Evolutionary conservation across 1,140 invertebrate species (phyloP).

Genomic region (Aphaenogaster ashmeadi): DNA sequence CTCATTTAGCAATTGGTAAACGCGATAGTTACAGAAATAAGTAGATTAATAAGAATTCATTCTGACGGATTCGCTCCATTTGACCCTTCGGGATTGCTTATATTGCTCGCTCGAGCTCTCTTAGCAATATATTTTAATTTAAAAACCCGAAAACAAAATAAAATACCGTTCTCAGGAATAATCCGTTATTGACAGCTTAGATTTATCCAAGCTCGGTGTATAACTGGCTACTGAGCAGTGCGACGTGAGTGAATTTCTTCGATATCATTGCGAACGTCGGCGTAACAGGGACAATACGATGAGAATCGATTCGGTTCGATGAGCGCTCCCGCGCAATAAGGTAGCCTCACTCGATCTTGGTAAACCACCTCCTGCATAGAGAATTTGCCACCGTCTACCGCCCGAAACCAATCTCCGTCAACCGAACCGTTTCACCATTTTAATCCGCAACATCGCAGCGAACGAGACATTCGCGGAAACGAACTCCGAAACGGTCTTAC

Average conservation of each 20-base stretch:
- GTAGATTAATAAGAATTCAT: background rate
- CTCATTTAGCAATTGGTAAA: background rate
- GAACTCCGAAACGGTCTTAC: constrained; percentile 37
- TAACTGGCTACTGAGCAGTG: background rate
- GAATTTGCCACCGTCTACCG: constrained; percentile 54
- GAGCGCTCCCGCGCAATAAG: constrained; percentile 54
- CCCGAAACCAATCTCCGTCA: constrained; percentile 65
- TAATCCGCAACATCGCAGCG: constrained; percentile 66
- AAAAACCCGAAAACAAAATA: constrained; percentile 13
- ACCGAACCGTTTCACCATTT: constrained; percentile 54
- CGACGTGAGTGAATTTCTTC: constrained; percentile 38
- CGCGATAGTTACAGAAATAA: background rate
- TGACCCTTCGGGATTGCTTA: background rate
- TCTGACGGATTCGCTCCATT: background rate
- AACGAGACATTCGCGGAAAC: constrained; percentile 69
- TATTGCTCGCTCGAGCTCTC: background rate
- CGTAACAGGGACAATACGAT: constrained; percentile 61
- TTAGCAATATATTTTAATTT: constrained; percentile 42
- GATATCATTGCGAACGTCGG: constrained; percentile 51
- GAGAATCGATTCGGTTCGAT: constrained; percentile 69
- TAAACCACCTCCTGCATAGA: constrained; percentile 59
- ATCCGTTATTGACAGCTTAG: constrained; percentile 52
- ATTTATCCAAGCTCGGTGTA: constrained; percentile 19
- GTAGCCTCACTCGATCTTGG: constrained; percentile 53
- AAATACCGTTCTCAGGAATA: background rate